Base-by-base conservation (phyloP, 2,797 vertebrate species). In the Vireo griseus region DNA sequence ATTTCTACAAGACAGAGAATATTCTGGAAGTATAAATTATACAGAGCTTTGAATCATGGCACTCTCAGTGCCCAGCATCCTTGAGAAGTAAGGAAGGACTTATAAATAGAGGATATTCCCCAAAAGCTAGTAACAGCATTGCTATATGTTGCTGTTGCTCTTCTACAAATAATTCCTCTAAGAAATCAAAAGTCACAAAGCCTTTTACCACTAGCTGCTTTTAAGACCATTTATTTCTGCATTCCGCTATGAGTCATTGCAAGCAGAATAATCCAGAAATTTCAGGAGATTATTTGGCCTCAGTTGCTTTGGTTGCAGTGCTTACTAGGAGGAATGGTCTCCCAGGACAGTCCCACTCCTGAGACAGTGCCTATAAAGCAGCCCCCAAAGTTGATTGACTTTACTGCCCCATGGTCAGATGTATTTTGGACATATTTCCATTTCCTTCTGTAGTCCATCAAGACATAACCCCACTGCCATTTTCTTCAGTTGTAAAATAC, bases 271-370 rank as follows among this genome's bases (percentile, higher is more conserved):
- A 78, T 45, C 11, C 14, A 83, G 50, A 83, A 52, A 69, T 80
- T 90, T 20, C 39, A 71, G 16, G 10, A 77, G 29, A 39, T 58
- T 48, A 40, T 61, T 13, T 3, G n/a, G 33, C 3, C 33, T 47
- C 3, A 1, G 17, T 45, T 44, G 5, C 19, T 47, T 77, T 67
- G n/a, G 4, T 7, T 2, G 1, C 10, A 11, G 7, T n/a, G 9
- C 3, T 84, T 20, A 40, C 35, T 39, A 28, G 15, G 3, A 88
- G 6, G 9, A 69, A 76, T 33, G 7, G 15, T 37, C 4, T 73
- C 11, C 14, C 8, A 45, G 11, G 22, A 14, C 28, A 65, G 16
- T n/a, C 9, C 4, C 9, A 16, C 28, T 78, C 68, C 54, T 16
- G 5, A 65, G 6, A n/a, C 9, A 35, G 5, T 18, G 22, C 31